A percentile compares a stretch with the other conserved stretches of the same genome.
These are phyloP conservation scores for Turritopsis dohrnii DNA, from an alignment of 30 jellyfish, hydroid and myxozoan genomes.

Conservation along the genomic window DNA sequence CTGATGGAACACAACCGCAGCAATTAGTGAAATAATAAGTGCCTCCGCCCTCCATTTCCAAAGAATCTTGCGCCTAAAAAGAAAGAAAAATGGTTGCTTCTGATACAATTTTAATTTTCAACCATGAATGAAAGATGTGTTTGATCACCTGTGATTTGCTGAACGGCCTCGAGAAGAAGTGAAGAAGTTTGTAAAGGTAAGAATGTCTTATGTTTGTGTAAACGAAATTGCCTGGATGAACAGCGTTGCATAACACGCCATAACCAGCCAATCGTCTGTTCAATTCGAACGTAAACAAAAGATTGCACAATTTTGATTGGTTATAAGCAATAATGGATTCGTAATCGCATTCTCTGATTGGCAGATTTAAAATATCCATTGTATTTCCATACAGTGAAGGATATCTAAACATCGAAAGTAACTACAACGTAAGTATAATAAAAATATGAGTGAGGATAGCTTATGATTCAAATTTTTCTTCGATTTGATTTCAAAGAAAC, in stretches of 20 bases:
- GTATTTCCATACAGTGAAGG: conserved; percentile 48
- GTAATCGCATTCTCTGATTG: conserved; percentile 50
- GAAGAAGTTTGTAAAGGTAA: conserved; percentile 22
- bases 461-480: too few relatives aligned
- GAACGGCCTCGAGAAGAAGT: conserved; percentile 65
- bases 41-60: conserved; percentile 62
- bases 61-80: conserved; percentile 82
- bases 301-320: conserved; percentile 90
- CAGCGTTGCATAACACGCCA: conserved; percentile 87
- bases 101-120: not conserved
- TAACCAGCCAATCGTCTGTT: conserved; percentile 61
- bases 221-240: conserved; percentile 83
- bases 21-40: conserved; percentile 77
- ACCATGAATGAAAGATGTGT: not conserved
- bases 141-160: conserved; percentile 74
- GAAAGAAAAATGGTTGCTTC: not conserved
- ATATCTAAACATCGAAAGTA: conserved; percentile 14
- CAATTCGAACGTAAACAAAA: conserved; percentile 70
- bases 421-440: too few relatives aligned
- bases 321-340: conserved; percentile 82
- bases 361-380: conserved; percentile 46
- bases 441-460: too few relatives aligned
- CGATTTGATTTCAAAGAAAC: too few relatives aligned
- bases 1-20: conserved; percentile 69
- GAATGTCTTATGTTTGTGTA: conserved; percentile 64